A percentile compares a stretch with the other conserved stretches of the same genome.
These are phyloP conservation scores for Physella acuta DNA, from an alignment of 1,140 invertebrate genomes.

Conservation along the genomic window DNA sequence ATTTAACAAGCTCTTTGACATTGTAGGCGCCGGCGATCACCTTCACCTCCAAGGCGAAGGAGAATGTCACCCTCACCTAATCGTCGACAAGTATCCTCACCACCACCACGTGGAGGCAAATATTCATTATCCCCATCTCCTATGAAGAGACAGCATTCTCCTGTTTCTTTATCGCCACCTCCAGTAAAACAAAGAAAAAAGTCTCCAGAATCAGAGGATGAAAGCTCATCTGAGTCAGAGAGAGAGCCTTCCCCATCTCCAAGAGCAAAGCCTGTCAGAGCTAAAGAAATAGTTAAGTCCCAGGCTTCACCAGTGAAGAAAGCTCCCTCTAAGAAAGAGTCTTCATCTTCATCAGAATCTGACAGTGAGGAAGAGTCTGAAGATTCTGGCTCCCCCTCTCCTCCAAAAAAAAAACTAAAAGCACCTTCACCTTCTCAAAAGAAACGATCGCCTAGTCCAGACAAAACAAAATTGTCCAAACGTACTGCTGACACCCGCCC, in stretches of 20 bases:
- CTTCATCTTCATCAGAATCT: slow-evolving; percentile 20
- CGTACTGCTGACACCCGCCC: background rate
- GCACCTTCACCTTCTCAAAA: slow-evolving; percentile 4
- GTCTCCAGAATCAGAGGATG: slow-evolving; percentile 14
- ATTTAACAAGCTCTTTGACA: background rate
- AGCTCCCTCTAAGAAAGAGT: background rate
- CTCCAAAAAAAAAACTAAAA: slow-evolving; percentile 6
- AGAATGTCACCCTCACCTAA: slow-evolving; percentile 6
- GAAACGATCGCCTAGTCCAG: slow-evolving; percentile 11
- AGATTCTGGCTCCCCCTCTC: slow-evolving; percentile 9
- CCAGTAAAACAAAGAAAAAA: slow-evolving; percentile 14
- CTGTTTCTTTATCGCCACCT: slow-evolving; percentile 12
- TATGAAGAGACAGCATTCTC: slow-evolving; percentile 12
- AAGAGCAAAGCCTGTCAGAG: background rate
- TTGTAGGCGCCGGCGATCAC: background rate
- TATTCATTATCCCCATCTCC: slow-evolving; percentile 14
- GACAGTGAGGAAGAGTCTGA: slow-evolving; percentile 23
- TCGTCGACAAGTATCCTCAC: background rate
- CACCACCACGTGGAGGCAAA: background rate
- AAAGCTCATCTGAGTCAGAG: slow-evolving; percentile 17
- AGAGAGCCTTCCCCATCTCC: background rate
- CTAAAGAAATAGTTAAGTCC: background rate
- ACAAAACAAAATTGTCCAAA: background rate
- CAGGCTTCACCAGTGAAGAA: background rate
- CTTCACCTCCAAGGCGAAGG: background rate